Evolutionary conservation across 2,797 vertebrate genomes (phyloP), one percentile per base, ranked within the genome.

Genomic region (Mus spretus): DNA sequence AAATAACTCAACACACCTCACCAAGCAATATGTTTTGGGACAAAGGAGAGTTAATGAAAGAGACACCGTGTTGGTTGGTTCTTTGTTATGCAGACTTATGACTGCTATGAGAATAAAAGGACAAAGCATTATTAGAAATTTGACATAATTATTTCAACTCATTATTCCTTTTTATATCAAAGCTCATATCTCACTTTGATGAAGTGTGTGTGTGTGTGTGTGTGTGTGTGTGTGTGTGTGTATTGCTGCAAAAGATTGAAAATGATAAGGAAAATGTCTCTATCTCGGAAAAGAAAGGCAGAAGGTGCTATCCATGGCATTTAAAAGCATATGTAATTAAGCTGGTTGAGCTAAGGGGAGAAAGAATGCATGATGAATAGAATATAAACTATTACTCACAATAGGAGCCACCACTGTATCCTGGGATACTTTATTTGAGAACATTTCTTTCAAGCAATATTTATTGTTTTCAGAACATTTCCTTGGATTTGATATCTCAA

Each of bases 41-140:
- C 63, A 98, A 97, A 98, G 55, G 37, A 97, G 97, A 70, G 89
- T 97, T 87, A 97, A 92, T 97, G 91, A 93, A 93, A 97, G 89
- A 70, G 83, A 94, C 61, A 97, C 93, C 24, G n/a, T 53, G 8
- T 95, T 90, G 82, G 79, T 37, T 90, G 8, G 7, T 67, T 44
- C 87, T 89, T 97, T 96, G 77, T 96, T 85, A 17, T 50, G 34
- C 40, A 74, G 28, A 94, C 77, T 57, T 26, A 59, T 96, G 77
- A 96, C 94, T 96, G 97, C 74, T 87, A 61, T 90, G 92, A 63
- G 26, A 53, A 95, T 79, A 81, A 97, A 98, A 96, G 37, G n/a
- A 5, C 74, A 77, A 78, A 94, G 92, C 53, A 55, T 93, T 97
- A 91, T 94, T 92, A 94, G 85, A 98, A 86, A 92, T 93, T 88